Conservation (phyloP, 1,140 invertebrate species). For the Hyles vespertilio region DNA sequence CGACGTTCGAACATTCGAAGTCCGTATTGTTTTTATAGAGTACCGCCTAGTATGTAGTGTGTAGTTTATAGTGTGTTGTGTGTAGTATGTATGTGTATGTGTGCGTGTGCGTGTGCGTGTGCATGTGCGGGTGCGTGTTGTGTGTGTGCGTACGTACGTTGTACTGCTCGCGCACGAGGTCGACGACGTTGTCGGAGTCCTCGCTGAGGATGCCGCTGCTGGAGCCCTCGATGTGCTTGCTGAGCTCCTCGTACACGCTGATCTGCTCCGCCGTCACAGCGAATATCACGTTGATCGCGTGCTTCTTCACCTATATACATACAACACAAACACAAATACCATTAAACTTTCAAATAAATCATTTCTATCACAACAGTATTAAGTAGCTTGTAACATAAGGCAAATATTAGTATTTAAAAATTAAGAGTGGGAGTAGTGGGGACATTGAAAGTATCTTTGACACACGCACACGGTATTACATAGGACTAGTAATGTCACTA, state of each 20-base stretch:
- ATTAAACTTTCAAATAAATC: background rate
- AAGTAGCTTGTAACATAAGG: too few species aligned
- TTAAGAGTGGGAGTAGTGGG: too few species aligned
- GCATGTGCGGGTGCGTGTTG: too few species aligned
- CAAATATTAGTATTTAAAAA: background rate
- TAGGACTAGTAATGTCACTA: too few species aligned
- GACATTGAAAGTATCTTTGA: too few species aligned
- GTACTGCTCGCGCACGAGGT: conserved; percentile 92
- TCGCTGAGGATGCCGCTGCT: conserved; percentile 89
- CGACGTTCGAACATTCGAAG: too few species aligned
- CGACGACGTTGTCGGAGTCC: conserved; percentile 96
- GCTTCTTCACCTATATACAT: conserved; percentile 83
- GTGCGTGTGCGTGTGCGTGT: too few species aligned
- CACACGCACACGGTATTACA: too few species aligned
- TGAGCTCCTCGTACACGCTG: conserved; percentile 89
- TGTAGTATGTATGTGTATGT: too few species aligned
- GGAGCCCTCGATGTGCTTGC: conserved; percentile 87
- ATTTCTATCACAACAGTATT: background rate
- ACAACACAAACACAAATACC: conserved; percentile 4
- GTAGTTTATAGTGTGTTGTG: too few species aligned
- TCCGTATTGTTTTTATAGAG: too few species aligned
- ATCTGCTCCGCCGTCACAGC: conserved; percentile 94
- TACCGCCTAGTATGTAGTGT: too few species aligned
- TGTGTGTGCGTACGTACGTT: conserved; percentile 79
- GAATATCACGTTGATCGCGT: conserved; percentile 98